These are phyloP conservation scores for Hippasteria phrygiana DNA, from an alignment of 53 echinoderm and acorn worm genomes.

Conservation along the genomic window DNA sequence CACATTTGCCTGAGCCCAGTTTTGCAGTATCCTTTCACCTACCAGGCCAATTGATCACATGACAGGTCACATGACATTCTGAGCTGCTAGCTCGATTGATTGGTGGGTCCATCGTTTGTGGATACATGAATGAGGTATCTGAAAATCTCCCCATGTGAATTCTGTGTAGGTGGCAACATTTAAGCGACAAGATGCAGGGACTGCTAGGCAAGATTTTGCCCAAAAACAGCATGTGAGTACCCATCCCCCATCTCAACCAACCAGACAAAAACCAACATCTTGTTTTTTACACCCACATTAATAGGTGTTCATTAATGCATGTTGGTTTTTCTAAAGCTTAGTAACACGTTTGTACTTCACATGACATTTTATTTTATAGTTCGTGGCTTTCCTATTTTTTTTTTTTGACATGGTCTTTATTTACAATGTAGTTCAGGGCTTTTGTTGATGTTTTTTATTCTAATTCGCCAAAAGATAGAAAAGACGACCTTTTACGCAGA, in stretches of 20 bases:
- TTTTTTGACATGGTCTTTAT: constrained; percentile 38
- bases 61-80: constrained; percentile 56
- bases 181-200: constrained; percentile 96
- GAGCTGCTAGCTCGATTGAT: constrained; percentile 54
- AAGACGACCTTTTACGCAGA: constrained; percentile 24
- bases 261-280: constrained; percentile 58
- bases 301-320: constrained; percentile 61
- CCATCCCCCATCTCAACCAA: constrained; percentile 37
- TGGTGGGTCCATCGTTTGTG: constrained; percentile 48
- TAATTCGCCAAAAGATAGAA: constrained; percentile 36
- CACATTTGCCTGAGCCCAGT: constrained; percentile 49
- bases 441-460: constrained; percentile 30
- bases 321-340: constrained; percentile 66
- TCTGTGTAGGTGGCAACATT: constrained; percentile 94
- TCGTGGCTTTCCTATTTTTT: constrained; percentile 63
- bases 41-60: constrained; percentile 66
- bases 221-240: constrained; percentile 99
- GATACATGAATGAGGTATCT: constrained; percentile 64
- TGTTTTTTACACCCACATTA: constrained; percentile 6
- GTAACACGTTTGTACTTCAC: constrained; percentile 70
- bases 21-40: constrained; percentile 76
- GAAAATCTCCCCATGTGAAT: constrained; percentile 66
- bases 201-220: constrained; percentile 95
- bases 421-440: constrained; percentile 55
- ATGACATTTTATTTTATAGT: constrained; percentile 62